phyloP scores from a whole-genome alignment of 2,888 invertebrate species.

The Melitaea athalia region DNA sequence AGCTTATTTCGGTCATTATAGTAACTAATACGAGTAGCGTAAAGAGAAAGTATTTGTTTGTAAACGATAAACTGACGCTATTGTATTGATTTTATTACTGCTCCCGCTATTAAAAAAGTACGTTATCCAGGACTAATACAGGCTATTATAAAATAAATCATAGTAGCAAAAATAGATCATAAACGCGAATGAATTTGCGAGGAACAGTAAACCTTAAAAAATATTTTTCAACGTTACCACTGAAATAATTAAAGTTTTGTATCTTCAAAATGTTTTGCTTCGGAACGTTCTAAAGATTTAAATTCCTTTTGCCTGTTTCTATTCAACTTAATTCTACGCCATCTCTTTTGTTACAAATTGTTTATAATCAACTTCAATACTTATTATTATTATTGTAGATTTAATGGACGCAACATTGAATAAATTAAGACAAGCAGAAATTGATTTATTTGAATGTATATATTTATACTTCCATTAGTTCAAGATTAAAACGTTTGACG shows the following conservation, averaged over 20 bases:
- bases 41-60: no score
- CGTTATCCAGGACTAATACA: no score
- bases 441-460: slow-evolving; percentile 16
- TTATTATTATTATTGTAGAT: background rate
- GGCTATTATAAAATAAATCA: no score
- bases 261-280: no score
- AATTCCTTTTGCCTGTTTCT: background rate
- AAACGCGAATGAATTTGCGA: no score
- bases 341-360: background rate
- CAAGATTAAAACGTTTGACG: slow-evolving; percentile 24
- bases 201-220: no score
- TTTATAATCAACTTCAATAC: background rate
- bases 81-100: no score
- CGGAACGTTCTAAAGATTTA: background rate
- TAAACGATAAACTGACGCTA: background rate
- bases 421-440: slow-evolving; percentile 3
- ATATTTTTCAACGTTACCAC: no score
- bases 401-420: slow-evolving; percentile 4
- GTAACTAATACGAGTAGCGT: background rate
- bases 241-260: no score
- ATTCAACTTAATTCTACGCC: background rate
- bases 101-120: no score
- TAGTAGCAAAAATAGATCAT: no score
- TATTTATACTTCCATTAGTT: slow-evolving; percentile 22
- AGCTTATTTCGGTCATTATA: background rate